These are phyloP conservation scores for Gyrodactylus salaris DNA, from an alignment of 1,140 invertebrate species.

Conservation along the genomic window DNA sequence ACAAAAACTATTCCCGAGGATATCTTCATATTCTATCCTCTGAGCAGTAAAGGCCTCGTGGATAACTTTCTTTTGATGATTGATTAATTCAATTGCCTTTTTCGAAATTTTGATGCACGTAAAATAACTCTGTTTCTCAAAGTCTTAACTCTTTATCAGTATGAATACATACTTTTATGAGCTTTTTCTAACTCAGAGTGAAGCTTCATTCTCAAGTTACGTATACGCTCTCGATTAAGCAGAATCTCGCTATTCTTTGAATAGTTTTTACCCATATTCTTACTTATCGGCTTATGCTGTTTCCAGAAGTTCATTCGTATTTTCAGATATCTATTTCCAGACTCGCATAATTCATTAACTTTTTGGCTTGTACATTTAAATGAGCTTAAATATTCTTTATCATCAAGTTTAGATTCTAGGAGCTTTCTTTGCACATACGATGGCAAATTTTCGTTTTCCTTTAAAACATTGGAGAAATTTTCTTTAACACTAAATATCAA, in stretches of 20 bases:
- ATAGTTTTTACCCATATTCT: background rate
- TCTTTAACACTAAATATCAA: too few species aligned
- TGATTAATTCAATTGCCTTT: too few species aligned
- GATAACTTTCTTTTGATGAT: too few species aligned
- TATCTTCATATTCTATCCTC: too few species aligned
- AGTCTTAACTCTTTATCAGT: background rate
- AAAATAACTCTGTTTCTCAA: background rate
- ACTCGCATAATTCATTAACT: background rate
- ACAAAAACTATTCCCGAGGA: too few species aligned
- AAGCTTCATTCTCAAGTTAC: background rate
- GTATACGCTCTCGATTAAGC: background rate
- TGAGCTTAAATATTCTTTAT: too few species aligned
- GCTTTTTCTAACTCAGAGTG: background rate
- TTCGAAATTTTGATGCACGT: background rate
- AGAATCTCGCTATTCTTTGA: background rate
- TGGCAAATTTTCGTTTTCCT: too few species aligned
- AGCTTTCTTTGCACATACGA: too few species aligned
- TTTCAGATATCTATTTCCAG: background rate
- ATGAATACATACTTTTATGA: background rate
- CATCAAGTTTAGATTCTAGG: too few species aligned
- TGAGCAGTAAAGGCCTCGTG: too few species aligned
- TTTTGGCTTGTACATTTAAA: background rate
- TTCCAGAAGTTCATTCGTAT: background rate
- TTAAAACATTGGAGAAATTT: too few species aligned
- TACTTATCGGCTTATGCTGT: background rate